phyloP scores from a whole-genome alignment of 2,888 invertebrate species.

The Eretmocerus hayati region DNA sequence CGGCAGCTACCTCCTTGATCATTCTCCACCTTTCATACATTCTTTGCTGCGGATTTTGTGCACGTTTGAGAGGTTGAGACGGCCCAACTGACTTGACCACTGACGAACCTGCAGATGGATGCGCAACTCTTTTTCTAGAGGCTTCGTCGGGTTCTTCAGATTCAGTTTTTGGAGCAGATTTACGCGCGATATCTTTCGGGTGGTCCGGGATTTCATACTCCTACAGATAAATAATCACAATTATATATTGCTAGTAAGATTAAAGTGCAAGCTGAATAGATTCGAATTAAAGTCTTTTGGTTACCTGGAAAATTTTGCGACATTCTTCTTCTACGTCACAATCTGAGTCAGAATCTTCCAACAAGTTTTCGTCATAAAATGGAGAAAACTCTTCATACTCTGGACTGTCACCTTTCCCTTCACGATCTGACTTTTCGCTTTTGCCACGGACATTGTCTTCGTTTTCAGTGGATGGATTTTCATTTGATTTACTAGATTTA shows the following conservation, averaged over 20 bases:
- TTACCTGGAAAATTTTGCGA: conserved; percentile 76
- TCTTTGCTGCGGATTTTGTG: conserved; percentile 35
- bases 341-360: conserved; percentile 53
- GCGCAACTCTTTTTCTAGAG: conserved; percentile 67
- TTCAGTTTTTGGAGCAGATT: conserved; percentile 29
- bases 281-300: too few relatives aligned
- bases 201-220: conserved; percentile 41
- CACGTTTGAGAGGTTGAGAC: conserved; percentile 32
- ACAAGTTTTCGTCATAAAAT: conserved; percentile 38
- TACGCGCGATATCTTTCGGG: conserved; percentile 30
- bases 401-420: conserved; percentile 27
- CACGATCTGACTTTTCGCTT: conserved; percentile 26
- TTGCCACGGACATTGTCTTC: conserved; percentile 19
- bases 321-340: conserved; percentile 76
- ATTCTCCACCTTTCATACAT: conserved; percentile 43
- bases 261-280: too few relatives aligned
- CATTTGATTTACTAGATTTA: conserved; percentile 29
- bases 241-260: too few relatives aligned
- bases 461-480: conserved; percentile 9
- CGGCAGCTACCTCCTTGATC: conserved; percentile 34
- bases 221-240: conserved; percentile 25
- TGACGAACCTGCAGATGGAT: conserved; percentile 46
- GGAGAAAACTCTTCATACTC: conserved; percentile 25
- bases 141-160: conserved; percentile 33
- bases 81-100: conserved; percentile 29